Percentiles rank a stretch among this genome's conserved stretches.
phyloP scores from a whole-genome alignment of 2,797 vertebrate species.

The Epinephelus malabaricus region DNA sequence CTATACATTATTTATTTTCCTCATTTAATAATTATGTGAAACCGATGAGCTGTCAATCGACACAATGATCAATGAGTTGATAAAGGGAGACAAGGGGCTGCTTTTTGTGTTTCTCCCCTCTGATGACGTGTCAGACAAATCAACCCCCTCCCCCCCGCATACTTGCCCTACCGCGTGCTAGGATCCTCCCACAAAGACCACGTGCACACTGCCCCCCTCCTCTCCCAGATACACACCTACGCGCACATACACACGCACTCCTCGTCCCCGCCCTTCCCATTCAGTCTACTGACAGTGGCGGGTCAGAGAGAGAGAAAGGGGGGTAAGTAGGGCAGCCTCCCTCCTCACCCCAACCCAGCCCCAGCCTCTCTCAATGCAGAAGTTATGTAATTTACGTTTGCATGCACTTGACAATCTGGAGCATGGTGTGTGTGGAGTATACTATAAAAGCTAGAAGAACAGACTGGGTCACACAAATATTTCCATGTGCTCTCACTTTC shows the following conservation, averaged over 20 bases:
- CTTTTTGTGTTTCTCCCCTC: conserved; percentile 64
- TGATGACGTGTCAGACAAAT: conserved; percentile 87
- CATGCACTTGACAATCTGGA: conserved; percentile 65
- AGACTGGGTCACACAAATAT: background rate
- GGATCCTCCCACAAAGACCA: conserved; percentile 81
- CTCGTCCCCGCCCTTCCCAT: conserved; percentile 69
- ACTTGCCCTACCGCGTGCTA: conserved; percentile 83
- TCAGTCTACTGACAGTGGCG: conserved; percentile 73
- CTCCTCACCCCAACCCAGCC: conserved; percentile 32
- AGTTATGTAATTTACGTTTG: conserved; percentile 83
- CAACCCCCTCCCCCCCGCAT: conserved; percentile 53
- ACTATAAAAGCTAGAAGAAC: conserved; percentile 15
- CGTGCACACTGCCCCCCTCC: conserved; percentile 80
- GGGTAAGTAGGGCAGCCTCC: conserved; percentile 77
- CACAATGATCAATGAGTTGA: background rate
- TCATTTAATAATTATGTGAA: background rate
- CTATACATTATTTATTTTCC: background rate
- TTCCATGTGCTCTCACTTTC: background rate
- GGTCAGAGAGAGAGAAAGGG: conserved; percentile 60
- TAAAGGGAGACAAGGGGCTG: background rate
- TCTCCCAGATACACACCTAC: conserved; percentile 38
- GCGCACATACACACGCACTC: conserved; percentile 10
- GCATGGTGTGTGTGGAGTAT: conserved; percentile 35
- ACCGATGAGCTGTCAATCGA: conserved; percentile 11
- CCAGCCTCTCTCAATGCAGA: conserved; percentile 60